A percentile compares a stretch with the other conserved stretches of the same genome.
These are phyloP conservation scores for Dorcus hopei DNA, from an alignment of 2,888 invertebrate genomes.

Conservation along the genomic window DNA sequence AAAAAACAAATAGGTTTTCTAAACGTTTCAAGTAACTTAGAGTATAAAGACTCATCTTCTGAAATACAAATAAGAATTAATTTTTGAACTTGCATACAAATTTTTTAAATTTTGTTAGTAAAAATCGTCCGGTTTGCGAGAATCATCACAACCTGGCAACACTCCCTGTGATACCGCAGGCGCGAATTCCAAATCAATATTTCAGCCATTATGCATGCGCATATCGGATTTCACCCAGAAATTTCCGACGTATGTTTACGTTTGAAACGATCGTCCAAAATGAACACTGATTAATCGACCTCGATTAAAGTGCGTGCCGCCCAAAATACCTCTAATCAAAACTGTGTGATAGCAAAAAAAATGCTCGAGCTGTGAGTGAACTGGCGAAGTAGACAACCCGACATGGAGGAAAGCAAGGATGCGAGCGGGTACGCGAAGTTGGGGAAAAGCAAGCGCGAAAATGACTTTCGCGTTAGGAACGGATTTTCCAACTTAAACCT, in stretches of 20 bases:
- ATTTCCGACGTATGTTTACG: too few species aligned
- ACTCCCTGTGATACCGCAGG: slow-evolving; percentile 18
- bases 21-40: too few species aligned
- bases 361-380: neutral
- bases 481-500: slow-evolving; percentile 53
- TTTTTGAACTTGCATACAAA: too few species aligned
- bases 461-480: slow-evolving; percentile 45
- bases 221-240: neutral
- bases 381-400: neutral
- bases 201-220: slow-evolving; percentile 5
- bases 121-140: too few species aligned
- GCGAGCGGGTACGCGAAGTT: slow-evolving; percentile 44
- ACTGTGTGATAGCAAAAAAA: neutral
- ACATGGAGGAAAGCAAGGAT: slow-evolving; percentile 38
- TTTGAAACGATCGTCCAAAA: too few species aligned
- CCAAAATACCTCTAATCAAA: neutral
- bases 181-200: slow-evolving; percentile 31
- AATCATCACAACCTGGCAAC: too few species aligned
- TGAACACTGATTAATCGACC: neutral
- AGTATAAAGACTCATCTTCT: too few species aligned
- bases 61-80: too few species aligned
- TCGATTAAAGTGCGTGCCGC: neutral
- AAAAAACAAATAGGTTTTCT: too few species aligned
- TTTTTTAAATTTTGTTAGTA: too few species aligned
- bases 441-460: slow-evolving; percentile 35